phyloP scores from a whole-genome alignment of 2,888 invertebrate species.

The Apodemia hepburni region DNA sequence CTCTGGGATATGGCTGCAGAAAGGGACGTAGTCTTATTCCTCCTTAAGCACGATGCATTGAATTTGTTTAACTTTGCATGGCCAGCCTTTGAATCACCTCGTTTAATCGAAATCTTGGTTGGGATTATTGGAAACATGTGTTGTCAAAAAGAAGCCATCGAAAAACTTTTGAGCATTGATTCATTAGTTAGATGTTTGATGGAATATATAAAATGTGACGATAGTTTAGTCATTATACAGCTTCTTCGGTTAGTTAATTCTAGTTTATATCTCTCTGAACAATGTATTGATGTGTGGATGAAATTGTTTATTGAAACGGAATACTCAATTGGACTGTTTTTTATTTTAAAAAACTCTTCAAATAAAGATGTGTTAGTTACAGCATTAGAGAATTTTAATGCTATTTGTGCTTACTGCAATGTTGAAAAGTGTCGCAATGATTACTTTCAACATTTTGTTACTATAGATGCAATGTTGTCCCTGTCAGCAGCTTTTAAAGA shows the following conservation, averaged over 20 bases:
- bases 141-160: conserved; percentile 82
- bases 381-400: conserved; percentile 81
- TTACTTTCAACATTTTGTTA: conserved; percentile 58
- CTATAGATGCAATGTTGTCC: conserved; percentile 49
- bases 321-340: conserved; percentile 81
- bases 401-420: conserved; percentile 69
- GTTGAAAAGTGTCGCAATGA: conserved; percentile 45
- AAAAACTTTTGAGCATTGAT: conserved; percentile 76
- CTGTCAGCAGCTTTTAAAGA: conserved; percentile 54
- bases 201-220: conserved; percentile 80
- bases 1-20: conserved; percentile 94
- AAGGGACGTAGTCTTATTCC: conserved; percentile 85
- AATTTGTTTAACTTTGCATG: conserved; percentile 82
- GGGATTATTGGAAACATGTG: conserved; percentile 93
- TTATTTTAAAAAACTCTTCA: conserved; percentile 87
- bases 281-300: conserved; percentile 65
- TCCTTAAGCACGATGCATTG: conserved; percentile 84
- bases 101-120: conserved; percentile 89
- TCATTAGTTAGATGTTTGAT: conserved; percentile 79
- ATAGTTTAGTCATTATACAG: conserved; percentile 87
- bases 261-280: conserved; percentile 64
- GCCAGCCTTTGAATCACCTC: conserved; percentile 77
- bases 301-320: conserved; percentile 63
- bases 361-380: conserved; percentile 80
- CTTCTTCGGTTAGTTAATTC: conserved; percentile 84